phyloP scores from a whole-genome alignment of 2,888 invertebrate species.

The Leuctra nigra region DNA sequence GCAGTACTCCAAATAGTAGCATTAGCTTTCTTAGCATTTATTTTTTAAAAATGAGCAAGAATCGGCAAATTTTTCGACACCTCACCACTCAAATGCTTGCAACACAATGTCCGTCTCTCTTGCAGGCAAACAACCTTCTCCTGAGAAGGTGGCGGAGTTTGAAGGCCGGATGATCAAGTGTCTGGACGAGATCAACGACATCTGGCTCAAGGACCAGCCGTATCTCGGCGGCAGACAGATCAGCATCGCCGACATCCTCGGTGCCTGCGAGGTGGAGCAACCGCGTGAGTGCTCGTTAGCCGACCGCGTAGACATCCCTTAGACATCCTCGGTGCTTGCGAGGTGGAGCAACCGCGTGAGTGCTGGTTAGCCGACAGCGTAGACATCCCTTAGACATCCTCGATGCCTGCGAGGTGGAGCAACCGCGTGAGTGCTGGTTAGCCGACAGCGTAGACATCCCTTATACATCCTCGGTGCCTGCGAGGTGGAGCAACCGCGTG shows the following conservation, averaged over 20 bases:
- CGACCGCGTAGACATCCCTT: too few species aligned
- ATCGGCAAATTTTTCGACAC: too few species aligned
- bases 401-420: conserved; percentile 42
- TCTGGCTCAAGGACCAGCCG: conserved; percentile 33
- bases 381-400: too few species aligned
- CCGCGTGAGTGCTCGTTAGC: conserved; percentile 36
- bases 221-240: conserved; percentile 38
- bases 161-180: conserved; percentile 34
- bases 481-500: conserved; percentile 42
- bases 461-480: conserved; percentile 41
- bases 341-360: conserved; percentile 42
- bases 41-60: too few species aligned
- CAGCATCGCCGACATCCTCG: conserved; percentile 41
- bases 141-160: conserved; percentile 31
- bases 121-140: conserved; percentile 34
- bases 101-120: too few species aligned
- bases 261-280: conserved; percentile 42
- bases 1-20: too few species aligned
- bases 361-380: too few species aligned
- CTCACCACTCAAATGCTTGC: too few species aligned
- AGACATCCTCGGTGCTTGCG: conserved; percentile 42
- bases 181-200: conserved; percentile 36
- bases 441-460: too few species aligned
- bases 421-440: conserved; percentile 37
- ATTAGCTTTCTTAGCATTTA: too few species aligned